Evolutionary conservation across 2,113 vertebrate species (phyloP), one percentile per base, ranked within the genome.

Genomic region (Solea senegalensis): DNA sequence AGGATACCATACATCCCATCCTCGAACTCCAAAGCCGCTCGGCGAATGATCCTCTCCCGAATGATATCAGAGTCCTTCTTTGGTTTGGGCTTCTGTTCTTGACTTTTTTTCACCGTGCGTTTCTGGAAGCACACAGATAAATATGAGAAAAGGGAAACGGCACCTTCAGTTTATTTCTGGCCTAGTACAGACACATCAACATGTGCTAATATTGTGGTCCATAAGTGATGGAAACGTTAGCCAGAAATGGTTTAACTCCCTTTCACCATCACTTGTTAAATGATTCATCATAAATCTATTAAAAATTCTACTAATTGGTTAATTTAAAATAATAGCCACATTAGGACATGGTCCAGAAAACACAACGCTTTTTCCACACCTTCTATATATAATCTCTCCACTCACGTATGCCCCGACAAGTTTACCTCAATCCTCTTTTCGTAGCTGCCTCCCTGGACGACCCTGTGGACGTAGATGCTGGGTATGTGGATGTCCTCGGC

Each of bases 1-100:
- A 98, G 95, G 96, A 98, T 99, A 99, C 97, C 98, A 65, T 97
- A 99, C 98, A 99, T 99, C 82, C 97, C 97, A n/a, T 99, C 95
- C 56, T 97, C 92, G 87, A 99, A 99, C 87, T 99, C 97, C 40
- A 99, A 94, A 43, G 97, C 98, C 1, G 98, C 98, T 27, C 97
- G 87, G 49, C 94, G 94, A 82, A 99, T 98, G 89, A 99, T 99
- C 60, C 96, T 92, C 76, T 99, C 98, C 60, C 97, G 95, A 55
- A 97, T 90, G 1, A 96, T 91, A 59, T 97, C 96, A 0, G 95
- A 94, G 40, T 93, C 86, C 66, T 95, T 95, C 76, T 92, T 95
- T 10, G 95, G 91, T 80, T 95, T 96, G 44, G 89, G 81, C 62
- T 94, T 93, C 43, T 82, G 85, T 1, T 90, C 90, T 60, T 91